These are phyloP conservation scores for Galeopterus variegatus DNA, from an alignment of 2,113 vertebrate genomes.

Conservation along the genomic window DNA sequence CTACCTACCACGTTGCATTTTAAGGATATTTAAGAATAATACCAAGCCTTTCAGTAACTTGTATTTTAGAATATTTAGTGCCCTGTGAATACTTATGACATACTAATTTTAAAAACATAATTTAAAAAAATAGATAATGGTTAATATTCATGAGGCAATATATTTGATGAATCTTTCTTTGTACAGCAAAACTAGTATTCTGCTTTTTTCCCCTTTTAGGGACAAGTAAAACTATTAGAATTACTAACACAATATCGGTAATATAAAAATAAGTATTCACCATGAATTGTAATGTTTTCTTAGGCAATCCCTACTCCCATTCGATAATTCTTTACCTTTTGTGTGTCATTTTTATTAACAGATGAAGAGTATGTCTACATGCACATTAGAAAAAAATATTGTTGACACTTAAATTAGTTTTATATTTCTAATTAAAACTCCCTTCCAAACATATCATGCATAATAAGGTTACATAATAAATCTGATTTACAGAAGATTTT, in stretches of 20 bases:
- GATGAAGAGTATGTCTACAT: slow-evolving; percentile 81
- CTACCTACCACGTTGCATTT: background rate
- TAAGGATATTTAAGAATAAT: slow-evolving; percentile 8
- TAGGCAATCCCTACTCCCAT: slow-evolving; percentile 83
- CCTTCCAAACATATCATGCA: slow-evolving; percentile 74
- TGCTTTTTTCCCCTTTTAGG: slow-evolving; percentile 75
- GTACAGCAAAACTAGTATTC: slow-evolving; percentile 76
- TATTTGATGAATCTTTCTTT: slow-evolving; percentile 64
- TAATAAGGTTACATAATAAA: slow-evolving; percentile 68
- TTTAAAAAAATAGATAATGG: slow-evolving; percentile 56
- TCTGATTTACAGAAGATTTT: slow-evolving; percentile 27
- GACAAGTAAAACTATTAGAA: slow-evolving; percentile 83
- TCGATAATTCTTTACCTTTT: slow-evolving; percentile 80
- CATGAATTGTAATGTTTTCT: slow-evolving; percentile 81
- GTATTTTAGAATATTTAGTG: slow-evolving; percentile 36
- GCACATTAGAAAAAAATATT: slow-evolving; percentile 81
- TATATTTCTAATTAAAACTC: slow-evolving; percentile 83
- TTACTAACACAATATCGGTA: slow-evolving; percentile 81
- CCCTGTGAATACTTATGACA: background rate
- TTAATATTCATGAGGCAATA: slow-evolving; percentile 58
- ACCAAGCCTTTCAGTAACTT: slow-evolving; percentile 2
- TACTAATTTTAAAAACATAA: slow-evolving; percentile 54
- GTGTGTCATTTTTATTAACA: slow-evolving; percentile 82
- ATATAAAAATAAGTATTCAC: slow-evolving; percentile 77
- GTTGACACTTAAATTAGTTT: slow-evolving; percentile 85